A percentile compares a stretch with the other conserved stretches of the same genome.
Evolutionary conservation across 2,888 invertebrate species (phyloP).

Genomic region (Pomacea canaliculata): DNA sequence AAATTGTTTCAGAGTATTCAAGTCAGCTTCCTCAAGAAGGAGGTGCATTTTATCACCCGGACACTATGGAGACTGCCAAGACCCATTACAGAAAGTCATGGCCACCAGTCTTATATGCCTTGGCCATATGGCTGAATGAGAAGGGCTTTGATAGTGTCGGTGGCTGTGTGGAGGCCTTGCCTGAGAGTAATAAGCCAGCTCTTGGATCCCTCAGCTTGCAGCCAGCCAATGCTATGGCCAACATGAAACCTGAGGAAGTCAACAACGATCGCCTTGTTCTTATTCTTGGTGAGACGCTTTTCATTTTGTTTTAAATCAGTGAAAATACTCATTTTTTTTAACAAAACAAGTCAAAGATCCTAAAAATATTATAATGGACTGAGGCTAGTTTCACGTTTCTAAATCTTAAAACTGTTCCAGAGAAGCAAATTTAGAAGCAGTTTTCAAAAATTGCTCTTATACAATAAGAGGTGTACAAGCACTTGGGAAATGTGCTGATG

Average conservation of each 20-base stretch:
- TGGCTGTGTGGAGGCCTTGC: slow-evolving; percentile 25
- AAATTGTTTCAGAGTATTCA: slow-evolving; percentile 80
- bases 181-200: slow-evolving; percentile 21
- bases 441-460: too few relatives aligned
- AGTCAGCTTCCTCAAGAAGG: slow-evolving; percentile 84
- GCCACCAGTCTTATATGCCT: slow-evolving; percentile 95
- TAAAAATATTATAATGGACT: too few relatives aligned
- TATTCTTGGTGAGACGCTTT: slow-evolving; percentile 81
- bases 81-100: slow-evolving; percentile 92
- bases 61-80: slow-evolving; percentile 93
- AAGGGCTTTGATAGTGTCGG: slow-evolving; percentile 74
- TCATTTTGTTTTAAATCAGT: background rate
- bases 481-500: too few relatives aligned
- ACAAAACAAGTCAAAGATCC: background rate
- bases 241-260: slow-evolving; percentile 73
- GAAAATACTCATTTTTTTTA: background rate
- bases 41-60: slow-evolving; percentile 97
- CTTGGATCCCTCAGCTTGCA: slow-evolving; percentile 36
- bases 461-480: too few relatives aligned
- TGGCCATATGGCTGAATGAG: slow-evolving; percentile 85
- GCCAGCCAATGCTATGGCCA: slow-evolving; percentile 64
- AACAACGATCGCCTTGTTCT: slow-evolving; percentile 81
- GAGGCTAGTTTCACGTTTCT: too few relatives aligned
- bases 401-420: too few relatives aligned
- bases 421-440: too few relatives aligned